phyloP scores from a whole-genome alignment of 2,797 vertebrate genomes.

The Bucorvus abyssinicus region DNA sequence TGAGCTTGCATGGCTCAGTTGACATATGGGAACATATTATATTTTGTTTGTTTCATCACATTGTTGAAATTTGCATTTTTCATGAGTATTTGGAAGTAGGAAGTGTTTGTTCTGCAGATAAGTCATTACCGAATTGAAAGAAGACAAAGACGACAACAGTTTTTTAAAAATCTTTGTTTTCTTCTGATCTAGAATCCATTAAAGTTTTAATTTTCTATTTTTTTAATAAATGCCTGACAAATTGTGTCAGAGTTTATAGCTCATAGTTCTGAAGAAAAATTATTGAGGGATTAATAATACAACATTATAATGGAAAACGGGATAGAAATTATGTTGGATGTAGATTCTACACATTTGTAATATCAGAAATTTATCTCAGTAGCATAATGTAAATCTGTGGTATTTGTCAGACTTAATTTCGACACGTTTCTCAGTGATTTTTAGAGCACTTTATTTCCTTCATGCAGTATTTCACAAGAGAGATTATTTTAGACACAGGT shows the following conservation, averaged over 20 bases:
- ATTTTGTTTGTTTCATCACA: not conserved
- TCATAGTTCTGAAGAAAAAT: not conserved
- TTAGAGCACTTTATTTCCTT: not conserved
- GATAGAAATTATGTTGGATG: not conserved
- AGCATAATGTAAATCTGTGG: not conserved
- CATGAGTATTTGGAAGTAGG: not conserved
- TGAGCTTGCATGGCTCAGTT: not conserved
- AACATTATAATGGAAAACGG: not conserved
- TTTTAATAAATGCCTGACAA: not conserved
- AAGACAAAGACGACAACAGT: not conserved
- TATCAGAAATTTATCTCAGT: not conserved
- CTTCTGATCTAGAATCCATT: not conserved
- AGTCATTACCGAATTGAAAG: not conserved
- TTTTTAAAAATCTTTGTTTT: not conserved
- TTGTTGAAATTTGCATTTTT: not conserved
- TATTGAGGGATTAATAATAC: not conserved
- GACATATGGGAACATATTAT: not conserved
- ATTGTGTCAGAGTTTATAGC: not conserved
- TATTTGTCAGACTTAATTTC: not conserved
- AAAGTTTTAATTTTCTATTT: not conserved
- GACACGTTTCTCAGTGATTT: not conserved
- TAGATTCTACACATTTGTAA: not conserved
- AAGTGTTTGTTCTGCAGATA: not conserved
- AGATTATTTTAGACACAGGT: not conserved
- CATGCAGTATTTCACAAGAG: not conserved